These are phyloP conservation scores for Ophion obscuratus DNA, from an alignment of 2,888 invertebrate species.

Conservation along the genomic window DNA sequence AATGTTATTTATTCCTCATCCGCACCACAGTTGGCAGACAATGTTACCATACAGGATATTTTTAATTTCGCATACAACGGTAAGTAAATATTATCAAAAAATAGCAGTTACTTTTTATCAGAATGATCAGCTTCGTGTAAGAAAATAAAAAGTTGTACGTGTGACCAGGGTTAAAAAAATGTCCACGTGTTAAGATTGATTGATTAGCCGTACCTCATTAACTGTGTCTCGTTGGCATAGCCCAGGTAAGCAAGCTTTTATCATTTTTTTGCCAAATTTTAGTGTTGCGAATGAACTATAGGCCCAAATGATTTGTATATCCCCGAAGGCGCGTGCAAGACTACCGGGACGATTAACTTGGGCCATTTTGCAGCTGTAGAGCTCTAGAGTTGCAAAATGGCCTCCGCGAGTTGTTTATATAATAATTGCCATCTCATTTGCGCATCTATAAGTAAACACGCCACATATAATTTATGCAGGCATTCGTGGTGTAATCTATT, in stretches of 20 bases:
- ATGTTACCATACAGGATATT: too few relatives aligned
- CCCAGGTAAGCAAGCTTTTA: slow-evolving; percentile 12
- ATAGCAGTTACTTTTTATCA: too few relatives aligned
- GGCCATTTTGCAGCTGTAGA: too few relatives aligned
- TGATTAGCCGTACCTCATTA: neutral
- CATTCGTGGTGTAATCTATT: slow-evolving; percentile 38
- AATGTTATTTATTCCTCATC: too few relatives aligned
- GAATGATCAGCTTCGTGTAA: too few relatives aligned
- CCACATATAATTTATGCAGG: slow-evolving; percentile 41
- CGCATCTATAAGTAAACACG: slow-evolving; percentile 11
- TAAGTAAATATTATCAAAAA: too few relatives aligned
- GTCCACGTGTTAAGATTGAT: neutral
- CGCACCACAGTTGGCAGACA: too few relatives aligned
- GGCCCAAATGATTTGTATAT: slow-evolving; percentile 81
- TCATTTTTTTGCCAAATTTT: slow-evolving; percentile 19
- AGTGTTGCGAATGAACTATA: slow-evolving; percentile 75
- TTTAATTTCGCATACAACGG: too few relatives aligned
- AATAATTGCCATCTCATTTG: slow-evolving; percentile 13
- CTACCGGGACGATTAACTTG: slow-evolving; percentile 55
- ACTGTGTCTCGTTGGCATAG: neutral
- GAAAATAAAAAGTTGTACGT: too few relatives aligned
- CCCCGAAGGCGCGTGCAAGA: slow-evolving; percentile 30
- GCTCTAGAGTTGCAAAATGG: slow-evolving; percentile 15
- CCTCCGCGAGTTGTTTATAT: slow-evolving; percentile 39
- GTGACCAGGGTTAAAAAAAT: neutral